Conservation (phyloP, 2,113 vertebrate species). For the Chionodraco myersi region DNA sequence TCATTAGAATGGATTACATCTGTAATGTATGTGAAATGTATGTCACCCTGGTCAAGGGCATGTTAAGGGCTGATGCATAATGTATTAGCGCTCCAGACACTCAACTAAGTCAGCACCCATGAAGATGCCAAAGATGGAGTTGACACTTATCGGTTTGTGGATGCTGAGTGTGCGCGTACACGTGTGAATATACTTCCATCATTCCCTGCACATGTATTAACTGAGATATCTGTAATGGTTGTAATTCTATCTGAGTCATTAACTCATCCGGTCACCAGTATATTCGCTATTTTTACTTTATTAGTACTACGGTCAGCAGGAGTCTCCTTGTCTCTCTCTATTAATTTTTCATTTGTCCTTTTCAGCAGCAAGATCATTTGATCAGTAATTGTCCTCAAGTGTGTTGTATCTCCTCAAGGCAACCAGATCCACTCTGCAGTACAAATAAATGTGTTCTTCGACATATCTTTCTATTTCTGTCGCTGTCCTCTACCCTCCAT, state of each 20-base stretch:
- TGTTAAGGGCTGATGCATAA: constrained; percentile 73
- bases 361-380: constrained; percentile 49
- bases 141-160: constrained; percentile 17
- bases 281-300: constrained; percentile 24
- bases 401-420: constrained; percentile 41
- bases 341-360: constrained; percentile 55
- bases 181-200: neutral
- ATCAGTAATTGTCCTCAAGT: constrained; percentile 44
- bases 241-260: constrained; percentile 44
- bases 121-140: constrained; percentile 54
- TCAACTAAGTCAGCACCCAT: constrained; percentile 34
- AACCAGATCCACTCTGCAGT: constrained; percentile 27
- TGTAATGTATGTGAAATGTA: constrained; percentile 79
- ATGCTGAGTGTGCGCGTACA: constrained; percentile 15
- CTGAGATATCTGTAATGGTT: constrained; percentile 25
- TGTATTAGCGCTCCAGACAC: constrained; percentile 62
- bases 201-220: neutral
- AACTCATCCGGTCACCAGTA: constrained; percentile 17
- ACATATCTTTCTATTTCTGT: constrained; percentile 45
- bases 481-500: constrained; percentile 20
- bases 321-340: constrained; percentile 21
- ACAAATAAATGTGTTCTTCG: constrained; percentile 54
- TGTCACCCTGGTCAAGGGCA: constrained; percentile 77
- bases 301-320: constrained; percentile 6
- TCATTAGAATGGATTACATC: constrained; percentile 82